A percentile compares a stretch with the other conserved stretches of the same genome.
Evolutionary conservation across 2,797 vertebrate species (phyloP).

Genomic region (Argentina silus): DNA sequence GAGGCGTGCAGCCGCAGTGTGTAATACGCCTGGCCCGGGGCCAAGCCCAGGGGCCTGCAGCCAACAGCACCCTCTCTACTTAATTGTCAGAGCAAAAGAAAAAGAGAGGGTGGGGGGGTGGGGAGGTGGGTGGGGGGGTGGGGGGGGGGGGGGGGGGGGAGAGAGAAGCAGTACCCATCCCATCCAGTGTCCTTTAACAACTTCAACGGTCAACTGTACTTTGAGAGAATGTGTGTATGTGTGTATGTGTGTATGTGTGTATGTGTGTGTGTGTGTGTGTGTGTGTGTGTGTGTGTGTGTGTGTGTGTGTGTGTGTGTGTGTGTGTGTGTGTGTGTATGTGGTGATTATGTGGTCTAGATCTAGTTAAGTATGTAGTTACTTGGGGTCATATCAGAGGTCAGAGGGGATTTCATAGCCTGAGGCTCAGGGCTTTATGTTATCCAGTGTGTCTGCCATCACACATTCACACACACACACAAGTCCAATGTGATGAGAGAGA

Average conservation of each 20-base stretch:
- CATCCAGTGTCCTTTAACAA: constrained; percentile 36
- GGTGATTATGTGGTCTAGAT: not conserved
- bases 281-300: constrained; percentile 13
- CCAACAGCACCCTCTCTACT: constrained; percentile 44
- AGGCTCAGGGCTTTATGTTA: no score
- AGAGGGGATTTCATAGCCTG: no score
- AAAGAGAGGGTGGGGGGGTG: not conserved
- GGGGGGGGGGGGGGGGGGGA: not conserved
- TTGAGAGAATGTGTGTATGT: constrained; percentile 16
- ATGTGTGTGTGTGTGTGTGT: not conserved
- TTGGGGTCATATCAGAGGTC: no score
- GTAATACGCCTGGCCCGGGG: constrained; percentile 45
- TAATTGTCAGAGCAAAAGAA: constrained; percentile 37
- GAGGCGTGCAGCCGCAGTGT: constrained; percentile 36
- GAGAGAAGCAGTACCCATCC: not conserved
- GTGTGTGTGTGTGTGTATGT: not conserved
- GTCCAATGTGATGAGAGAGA: not conserved
- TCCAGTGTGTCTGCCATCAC: not conserved
- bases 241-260: not conserved
- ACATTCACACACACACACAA: no score
- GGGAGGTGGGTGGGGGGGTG: not conserved
- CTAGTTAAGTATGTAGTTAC: no score
- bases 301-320: not conserved
- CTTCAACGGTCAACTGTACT: constrained; percentile 38
- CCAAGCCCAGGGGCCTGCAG: constrained; percentile 23